Conservation (phyloP, 2,888 invertebrate genomes). For the Hyposoter didymator region DNA sequence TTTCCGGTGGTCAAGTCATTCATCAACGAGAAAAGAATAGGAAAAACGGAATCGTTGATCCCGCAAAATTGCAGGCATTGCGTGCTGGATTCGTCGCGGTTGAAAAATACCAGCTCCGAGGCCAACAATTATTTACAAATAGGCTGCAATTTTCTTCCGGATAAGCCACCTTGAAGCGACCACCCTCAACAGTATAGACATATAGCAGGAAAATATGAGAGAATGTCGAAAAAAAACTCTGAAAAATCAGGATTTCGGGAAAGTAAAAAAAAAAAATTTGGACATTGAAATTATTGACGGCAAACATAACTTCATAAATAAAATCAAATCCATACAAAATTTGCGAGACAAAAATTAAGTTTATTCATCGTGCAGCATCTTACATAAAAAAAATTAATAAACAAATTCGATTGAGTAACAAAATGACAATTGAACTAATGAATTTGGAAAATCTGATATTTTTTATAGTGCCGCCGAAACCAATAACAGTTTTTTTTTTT, state of each 20-base stretch:
- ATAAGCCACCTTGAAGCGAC: conserved; percentile 14
- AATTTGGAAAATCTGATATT: too few relatives aligned
- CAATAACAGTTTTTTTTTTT: conserved; percentile 27
- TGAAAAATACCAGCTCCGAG: conserved; percentile 25
- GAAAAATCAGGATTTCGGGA: neutral
- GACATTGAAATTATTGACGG: neutral
- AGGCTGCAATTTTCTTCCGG: conserved; percentile 31
- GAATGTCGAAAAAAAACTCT: neutral
- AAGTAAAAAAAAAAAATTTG: conserved; percentile 9
- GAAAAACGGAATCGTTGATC: conserved; percentile 11
- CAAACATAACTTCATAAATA: neutral
- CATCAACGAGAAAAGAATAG: conserved; percentile 6
- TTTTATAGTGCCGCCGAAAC: too few relatives aligned
- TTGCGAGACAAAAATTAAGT: too few relatives aligned
- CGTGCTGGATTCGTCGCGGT: conserved; percentile 46
- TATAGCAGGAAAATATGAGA: conserved; percentile 8
- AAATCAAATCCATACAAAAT: too few relatives aligned
- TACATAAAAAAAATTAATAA: too few relatives aligned
- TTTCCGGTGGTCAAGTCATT: conserved; percentile 28
- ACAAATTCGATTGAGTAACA: too few relatives aligned
- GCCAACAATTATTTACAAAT: conserved; percentile 36
- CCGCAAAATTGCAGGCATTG: conserved; percentile 8
- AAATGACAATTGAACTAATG: too few relatives aligned
- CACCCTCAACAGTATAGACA: neutral
- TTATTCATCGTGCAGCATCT: too few relatives aligned